Base-by-base conservation (phyloP, 2,888 invertebrate genomes). In the Hirtodrosophila alboralis region DNA sequence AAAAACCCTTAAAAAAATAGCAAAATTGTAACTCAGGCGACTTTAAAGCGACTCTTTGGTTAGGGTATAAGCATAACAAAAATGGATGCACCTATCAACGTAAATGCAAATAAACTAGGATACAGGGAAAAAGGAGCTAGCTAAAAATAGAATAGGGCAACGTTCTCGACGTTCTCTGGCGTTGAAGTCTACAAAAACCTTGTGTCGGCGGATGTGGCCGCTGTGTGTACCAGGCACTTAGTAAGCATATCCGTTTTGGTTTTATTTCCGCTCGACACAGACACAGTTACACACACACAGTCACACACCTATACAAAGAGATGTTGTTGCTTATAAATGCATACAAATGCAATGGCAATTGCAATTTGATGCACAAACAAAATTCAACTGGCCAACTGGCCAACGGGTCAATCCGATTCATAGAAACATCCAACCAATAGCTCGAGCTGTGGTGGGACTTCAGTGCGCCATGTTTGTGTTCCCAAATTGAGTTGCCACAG, bases 201-300 rank as follows among this genome's bases (percentile, higher is more conserved):
- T 51, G 34, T 16, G 47, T 48, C 49, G 69, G 58, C 84, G 81
- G 81, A 83, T 74, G 75, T 74, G 81, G 71, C 60, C 65, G 70
- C 69, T 56, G 69, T 73, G 69, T 78, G 78, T 78, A 62, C 51
- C 51, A 60, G 78, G 78, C 74, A 74, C 81, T 81, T 78, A 76
- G 84, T 65, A 75, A 81, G 84, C 78, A 84, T 81, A 81, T 83
- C 83, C 81, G 84, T 69, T 84, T 81, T 74, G 71, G 74, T 84
- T 83, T 83, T 84, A 84, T 83, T 81, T 84, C 84, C 81, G 78
- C 53, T 74, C 34, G 27, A 45, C 61, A 65, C 54, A n/a, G n/a
- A n/a, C n/a, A n/a, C n/a, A n/a, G n/a, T n/a, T n/a, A n/a, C n/a
- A n/a, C n/a, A n/a, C n/a, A n/a, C n/a, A n/a, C n/a, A n/a, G n/a